phyloP scores from a whole-genome alignment of 2,797 vertebrate genomes.

The Chelon auratus region DNA sequence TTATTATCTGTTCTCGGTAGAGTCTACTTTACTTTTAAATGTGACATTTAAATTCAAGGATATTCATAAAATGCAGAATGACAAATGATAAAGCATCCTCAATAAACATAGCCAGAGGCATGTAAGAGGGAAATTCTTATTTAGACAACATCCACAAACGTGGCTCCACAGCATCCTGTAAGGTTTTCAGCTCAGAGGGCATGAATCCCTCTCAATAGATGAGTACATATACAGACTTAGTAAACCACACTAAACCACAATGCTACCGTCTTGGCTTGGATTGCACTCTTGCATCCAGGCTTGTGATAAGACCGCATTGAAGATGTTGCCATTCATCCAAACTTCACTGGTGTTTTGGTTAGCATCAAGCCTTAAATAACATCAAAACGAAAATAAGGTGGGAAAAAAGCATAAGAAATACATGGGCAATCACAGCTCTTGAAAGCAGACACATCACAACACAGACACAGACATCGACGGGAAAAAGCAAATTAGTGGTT shows the following conservation, averaged over 20 bases:
- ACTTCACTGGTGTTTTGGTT: slow-evolving; percentile 1
- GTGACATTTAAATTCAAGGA: slow-evolving; percentile 43
- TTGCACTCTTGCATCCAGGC: neutral
- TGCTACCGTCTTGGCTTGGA: neutral
- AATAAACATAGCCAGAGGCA: slow-evolving; percentile 16
- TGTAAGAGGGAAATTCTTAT: slow-evolving; percentile 14
- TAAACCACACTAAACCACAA: slow-evolving; percentile 14
- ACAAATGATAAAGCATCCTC: slow-evolving; percentile 30
- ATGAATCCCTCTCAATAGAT: slow-evolving; percentile 19
- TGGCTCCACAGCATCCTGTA: neutral
- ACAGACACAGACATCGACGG: neutral
- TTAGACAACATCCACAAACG: slow-evolving; percentile 33
- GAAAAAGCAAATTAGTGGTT: neutral
- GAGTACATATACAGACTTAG: slow-evolving; percentile 14
- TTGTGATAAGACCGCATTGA: neutral
- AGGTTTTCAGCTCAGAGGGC: slow-evolving; percentile 26
- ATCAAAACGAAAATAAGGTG: neutral
- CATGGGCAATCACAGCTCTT: neutral
- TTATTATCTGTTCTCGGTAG: slow-evolving; percentile 40
- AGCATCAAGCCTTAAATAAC: neutral
- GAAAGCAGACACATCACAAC: neutral
- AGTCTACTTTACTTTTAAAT: slow-evolving; percentile 44
- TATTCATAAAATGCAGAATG: slow-evolving; percentile 29
- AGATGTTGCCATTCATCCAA: slow-evolving; percentile 7
- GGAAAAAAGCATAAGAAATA: neutral